phyloP scores from a whole-genome alignment of 2,113 vertebrate genomes.

The Haplochromis vanheusdeni region DNA sequence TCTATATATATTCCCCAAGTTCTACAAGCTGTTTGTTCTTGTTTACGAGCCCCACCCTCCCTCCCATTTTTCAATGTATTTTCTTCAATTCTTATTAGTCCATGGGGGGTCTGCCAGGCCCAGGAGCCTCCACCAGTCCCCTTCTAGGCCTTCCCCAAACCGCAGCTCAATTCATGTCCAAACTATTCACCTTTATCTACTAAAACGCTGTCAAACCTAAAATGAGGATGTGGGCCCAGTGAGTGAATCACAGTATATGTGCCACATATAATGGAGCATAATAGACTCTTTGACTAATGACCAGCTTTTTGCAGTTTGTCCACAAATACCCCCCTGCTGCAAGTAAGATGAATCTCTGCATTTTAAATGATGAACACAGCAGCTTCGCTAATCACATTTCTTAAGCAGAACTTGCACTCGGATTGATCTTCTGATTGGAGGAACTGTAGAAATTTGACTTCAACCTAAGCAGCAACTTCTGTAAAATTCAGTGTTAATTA shows the following conservation, averaged over 20 bases:
- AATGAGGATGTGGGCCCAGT: not conserved
- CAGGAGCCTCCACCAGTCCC: not conserved
- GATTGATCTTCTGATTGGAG: not conserved
- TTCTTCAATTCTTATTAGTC: not conserved
- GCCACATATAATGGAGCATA: fast-evolving
- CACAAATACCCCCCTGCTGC: not conserved
- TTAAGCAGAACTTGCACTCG: not conserved
- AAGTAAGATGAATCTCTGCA: constrained; percentile 32
- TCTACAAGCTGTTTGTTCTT: not conserved
- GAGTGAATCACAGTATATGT: not conserved
- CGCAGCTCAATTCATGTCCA: not conserved
- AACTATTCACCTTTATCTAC: fast-evolving
- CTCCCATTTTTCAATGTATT: fast-evolving
- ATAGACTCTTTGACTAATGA: not conserved
- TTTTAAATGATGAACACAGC: constrained; percentile 41
- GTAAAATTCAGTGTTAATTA: not conserved
- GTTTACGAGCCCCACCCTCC: fast-evolving
- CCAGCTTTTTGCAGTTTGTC: not conserved
- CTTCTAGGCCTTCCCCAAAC: fast-evolving
- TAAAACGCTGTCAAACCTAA: fast-evolving
- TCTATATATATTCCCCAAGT: not conserved
- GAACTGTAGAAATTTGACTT: not conserved
- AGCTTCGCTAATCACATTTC: not conserved
- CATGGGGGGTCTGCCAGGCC: not conserved
- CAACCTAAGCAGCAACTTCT: not conserved